Evolutionary conservation across 1,140 invertebrate species (phyloP).

Genomic region (Ips typographus): DNA sequence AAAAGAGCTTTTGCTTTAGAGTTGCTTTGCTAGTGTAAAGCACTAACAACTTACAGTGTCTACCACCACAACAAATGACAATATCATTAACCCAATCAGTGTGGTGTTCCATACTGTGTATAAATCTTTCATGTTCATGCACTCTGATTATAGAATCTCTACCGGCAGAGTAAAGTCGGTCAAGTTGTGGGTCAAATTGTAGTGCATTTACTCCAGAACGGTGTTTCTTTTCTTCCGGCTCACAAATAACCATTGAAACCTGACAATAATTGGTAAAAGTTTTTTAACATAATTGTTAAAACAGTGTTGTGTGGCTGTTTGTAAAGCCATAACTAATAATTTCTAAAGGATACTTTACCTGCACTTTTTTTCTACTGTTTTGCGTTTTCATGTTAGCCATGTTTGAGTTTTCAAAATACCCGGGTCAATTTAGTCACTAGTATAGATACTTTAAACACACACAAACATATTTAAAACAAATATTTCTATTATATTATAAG

Average conservation of each 20-base stretch:
- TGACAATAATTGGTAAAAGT: conserved; percentile 49
- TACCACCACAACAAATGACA: conserved; percentile 93
- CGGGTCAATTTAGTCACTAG: too few relatives aligned
- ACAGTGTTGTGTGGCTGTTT: not conserved
- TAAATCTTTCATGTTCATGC: conserved; percentile 91
- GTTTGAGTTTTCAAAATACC: too few relatives aligned
- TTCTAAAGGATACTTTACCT: conserved; percentile 15
- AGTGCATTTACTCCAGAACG: conserved; percentile 95
- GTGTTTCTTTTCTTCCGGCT: conserved; percentile 92
- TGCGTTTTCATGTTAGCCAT: conserved; percentile 31
- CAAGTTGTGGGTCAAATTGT: conserved; percentile 85
- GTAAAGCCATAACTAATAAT: not conserved
- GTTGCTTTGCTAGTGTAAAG: not conserved
- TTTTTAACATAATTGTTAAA: not conserved
- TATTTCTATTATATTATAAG: too few relatives aligned
- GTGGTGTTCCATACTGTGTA: conserved; percentile 96
- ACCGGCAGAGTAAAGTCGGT: conserved; percentile 95
- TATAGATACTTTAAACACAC: too few relatives aligned
- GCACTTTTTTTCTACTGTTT: conserved; percentile 28
- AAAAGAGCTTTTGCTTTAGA: conserved; percentile 47
- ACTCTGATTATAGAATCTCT: conserved; percentile 97
- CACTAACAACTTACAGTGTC: conserved; percentile 72
- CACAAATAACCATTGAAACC: conserved; percentile 98
- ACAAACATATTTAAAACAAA: too few relatives aligned
- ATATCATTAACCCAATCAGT: conserved; percentile 99